Evolutionary conservation across 1,140 invertebrate species (phyloP).

Genomic region (Drosophila sechellia): DNA sequence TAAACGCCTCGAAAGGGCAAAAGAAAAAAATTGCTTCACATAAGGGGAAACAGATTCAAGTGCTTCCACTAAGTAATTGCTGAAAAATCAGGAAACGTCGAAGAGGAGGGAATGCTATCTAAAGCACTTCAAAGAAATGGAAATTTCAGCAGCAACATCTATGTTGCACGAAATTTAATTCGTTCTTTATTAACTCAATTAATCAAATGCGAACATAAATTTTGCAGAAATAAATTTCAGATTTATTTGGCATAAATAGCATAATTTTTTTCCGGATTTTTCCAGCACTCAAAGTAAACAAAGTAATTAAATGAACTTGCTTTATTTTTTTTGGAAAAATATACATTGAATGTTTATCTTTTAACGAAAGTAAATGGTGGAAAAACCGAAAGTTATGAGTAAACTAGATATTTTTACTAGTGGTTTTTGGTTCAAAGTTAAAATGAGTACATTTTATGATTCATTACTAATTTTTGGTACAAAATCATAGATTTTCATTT

Average conservation of each 20-base stretch:
- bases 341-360: constrained; percentile 21
- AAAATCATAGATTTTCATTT: background rate
- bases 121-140: constrained; percentile 12
- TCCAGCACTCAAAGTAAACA: constrained; percentile 1
- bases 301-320: constrained; percentile 18
- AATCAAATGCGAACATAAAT: constrained; percentile 14
- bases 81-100: constrained; percentile 2
- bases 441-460: background rate
- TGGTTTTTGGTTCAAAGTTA: background rate
- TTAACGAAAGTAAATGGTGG: background rate
- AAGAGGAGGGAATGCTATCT: background rate
- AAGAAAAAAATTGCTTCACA: constrained; percentile 40
- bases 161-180: background rate
- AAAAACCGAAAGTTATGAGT: background rate
- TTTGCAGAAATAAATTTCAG: background rate
- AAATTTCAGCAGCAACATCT: constrained; percentile 1
- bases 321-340: background rate
- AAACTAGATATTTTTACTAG: no score
- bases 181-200: constrained; percentile 33
- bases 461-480: no score
- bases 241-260: constrained; percentile 1
- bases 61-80: constrained; percentile 11
- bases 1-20: constrained; percentile 45
- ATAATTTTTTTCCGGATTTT: constrained; percentile 7
- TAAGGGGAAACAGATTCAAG: constrained; percentile 15